Evolutionary conservation across 1,140 invertebrate genomes (phyloP).

Genomic region (Ostrea edulis): DNA sequence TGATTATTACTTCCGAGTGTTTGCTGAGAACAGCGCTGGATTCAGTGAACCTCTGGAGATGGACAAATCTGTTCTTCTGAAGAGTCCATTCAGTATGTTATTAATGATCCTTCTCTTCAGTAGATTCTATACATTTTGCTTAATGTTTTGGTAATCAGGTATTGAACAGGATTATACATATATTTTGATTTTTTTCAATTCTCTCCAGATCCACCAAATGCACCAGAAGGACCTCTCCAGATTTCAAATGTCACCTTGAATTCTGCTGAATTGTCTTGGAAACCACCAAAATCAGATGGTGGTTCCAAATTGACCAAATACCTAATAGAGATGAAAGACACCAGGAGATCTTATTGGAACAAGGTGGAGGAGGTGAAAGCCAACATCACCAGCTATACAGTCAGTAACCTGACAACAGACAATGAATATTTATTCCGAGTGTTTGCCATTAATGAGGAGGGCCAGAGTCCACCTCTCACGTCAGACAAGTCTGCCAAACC

Average conservation of each 20-base stretch:
- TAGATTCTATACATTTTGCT: not conserved
- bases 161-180: not conserved
- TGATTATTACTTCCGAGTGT: slow-evolving; percentile 88
- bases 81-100: slow-evolving; percentile 67
- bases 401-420: slow-evolving; percentile 93
- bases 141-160: not conserved
- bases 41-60: slow-evolving; percentile 73
- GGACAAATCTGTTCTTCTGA: slow-evolving; percentile 71
- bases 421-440: slow-evolving; percentile 97
- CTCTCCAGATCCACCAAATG: slow-evolving; percentile 65
- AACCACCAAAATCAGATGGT: slow-evolving; percentile 98
- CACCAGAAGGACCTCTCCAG: slow-evolving; percentile 81
- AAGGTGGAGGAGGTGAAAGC: slow-evolving; percentile 75
- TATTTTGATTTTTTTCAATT: not conserved
- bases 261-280: slow-evolving; percentile 95
- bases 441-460: slow-evolving; percentile 90
- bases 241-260: slow-evolving; percentile 95
- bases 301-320: slow-evolving; percentile 96
- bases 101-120: not conserved
- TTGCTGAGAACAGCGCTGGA: slow-evolving; percentile 75
- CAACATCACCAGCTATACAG: slow-evolving; percentile 84
- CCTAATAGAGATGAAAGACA: slow-evolving; percentile 91
- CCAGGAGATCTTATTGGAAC: slow-evolving; percentile 84
- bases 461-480: slow-evolving; percentile 63
- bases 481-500: slow-evolving; percentile 66